Evolutionary conservation across 2,113 vertebrate genomes (phyloP).

Genomic region (Podarcis cretensis): DNA sequence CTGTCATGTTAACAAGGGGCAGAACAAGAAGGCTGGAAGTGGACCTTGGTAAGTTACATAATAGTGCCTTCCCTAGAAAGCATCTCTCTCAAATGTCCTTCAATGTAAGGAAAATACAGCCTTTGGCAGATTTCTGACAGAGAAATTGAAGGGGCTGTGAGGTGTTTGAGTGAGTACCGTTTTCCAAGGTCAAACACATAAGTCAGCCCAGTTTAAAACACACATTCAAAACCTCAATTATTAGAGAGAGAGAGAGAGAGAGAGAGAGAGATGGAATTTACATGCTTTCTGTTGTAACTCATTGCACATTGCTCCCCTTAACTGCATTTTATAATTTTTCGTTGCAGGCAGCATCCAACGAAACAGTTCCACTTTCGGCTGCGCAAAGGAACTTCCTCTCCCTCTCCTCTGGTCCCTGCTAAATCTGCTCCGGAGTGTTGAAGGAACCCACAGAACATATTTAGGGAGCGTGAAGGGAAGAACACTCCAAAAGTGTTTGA

Average conservation of each 20-base stretch:
- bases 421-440: too few relatives aligned
- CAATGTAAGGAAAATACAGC: conserved; percentile 12
- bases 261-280: not conserved
- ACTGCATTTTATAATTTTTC: not conserved
- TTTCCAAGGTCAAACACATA: conserved; percentile 3
- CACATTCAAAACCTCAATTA: not conserved
- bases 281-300: not conserved
- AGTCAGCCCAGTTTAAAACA: not conserved
- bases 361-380: too few relatives aligned
- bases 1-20: not conserved
- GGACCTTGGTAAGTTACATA: not conserved
- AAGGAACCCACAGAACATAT: too few relatives aligned
- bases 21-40: not conserved
- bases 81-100: not conserved
- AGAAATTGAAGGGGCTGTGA: conserved; percentile 17
- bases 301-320: not conserved
- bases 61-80: not conserved
- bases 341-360: too few relatives aligned
- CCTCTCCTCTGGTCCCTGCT: too few relatives aligned
- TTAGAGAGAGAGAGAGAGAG: not conserved
- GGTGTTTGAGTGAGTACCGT: not conserved
- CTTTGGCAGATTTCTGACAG: conserved; percentile 3
- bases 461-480: too few relatives aligned
- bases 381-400: too few relatives aligned
- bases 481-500: too few relatives aligned